Evolutionary conservation across 2,113 vertebrate genomes (phyloP).

Genomic region (Syngnathus scovelli): DNA sequence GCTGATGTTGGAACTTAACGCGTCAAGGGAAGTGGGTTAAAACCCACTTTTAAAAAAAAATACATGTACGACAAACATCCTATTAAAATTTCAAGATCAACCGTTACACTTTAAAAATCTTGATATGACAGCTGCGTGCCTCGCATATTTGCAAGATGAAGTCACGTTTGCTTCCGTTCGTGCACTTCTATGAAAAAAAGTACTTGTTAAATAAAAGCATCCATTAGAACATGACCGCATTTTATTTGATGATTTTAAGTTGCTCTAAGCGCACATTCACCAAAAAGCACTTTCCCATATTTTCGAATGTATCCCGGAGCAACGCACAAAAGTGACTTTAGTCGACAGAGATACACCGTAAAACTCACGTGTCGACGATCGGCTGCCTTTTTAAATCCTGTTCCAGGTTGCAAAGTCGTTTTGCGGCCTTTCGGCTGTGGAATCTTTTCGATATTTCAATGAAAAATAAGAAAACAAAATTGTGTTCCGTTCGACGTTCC

Average conservation of each 20-base stretch:
- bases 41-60: too few species aligned
- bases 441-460: not conserved
- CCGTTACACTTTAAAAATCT: not conserved
- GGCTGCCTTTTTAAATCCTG: not conserved
- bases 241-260: not conserved
- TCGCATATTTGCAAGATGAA: not conserved
- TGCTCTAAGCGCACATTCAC: too few species aligned
- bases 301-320: too few species aligned
- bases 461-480: not conserved
- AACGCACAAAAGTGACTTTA: not conserved
- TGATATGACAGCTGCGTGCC: not conserved
- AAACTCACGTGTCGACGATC: not conserved
- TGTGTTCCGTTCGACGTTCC: not conserved
- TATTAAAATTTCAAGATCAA: not conserved
- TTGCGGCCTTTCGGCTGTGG: too few species aligned
- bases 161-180: not conserved
- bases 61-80: not conserved
- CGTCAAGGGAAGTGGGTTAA: not conserved
- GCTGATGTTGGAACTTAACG: constrained; percentile 3
- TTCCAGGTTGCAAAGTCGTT: not conserved
- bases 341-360: not conserved
- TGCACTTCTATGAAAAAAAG: not conserved
- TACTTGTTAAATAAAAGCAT: not conserved
- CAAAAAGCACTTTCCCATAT: not conserved
- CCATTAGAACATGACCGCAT: not conserved